Evolutionary conservation across 2,113 vertebrate genomes (phyloP), one percentile per base, ranked within the genome.

Genomic region (Oryctolagus cuniculus): DNA sequence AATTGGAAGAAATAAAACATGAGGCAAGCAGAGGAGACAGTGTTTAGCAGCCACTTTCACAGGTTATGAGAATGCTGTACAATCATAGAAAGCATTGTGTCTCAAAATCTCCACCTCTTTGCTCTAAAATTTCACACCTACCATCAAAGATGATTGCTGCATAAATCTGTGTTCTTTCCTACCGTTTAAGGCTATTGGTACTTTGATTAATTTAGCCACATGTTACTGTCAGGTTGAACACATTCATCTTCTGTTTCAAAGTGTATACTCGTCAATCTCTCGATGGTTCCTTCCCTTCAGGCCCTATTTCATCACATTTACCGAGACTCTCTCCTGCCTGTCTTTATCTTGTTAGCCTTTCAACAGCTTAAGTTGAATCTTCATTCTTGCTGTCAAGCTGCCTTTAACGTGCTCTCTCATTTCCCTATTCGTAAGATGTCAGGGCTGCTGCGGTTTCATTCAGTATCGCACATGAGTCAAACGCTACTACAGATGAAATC

Each of bases 221-320:
- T 99, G 99, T 99, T 99, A 98, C 98, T 99, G 99, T 99, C 99
- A 99, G 99, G 99, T 99, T 98, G 98, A 96, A 98, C 98, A 98
- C 98, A 98, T 98, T 99, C 98, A 98, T 98, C 98, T 98, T 98
- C 97, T 98, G 98, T 99, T 98, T 98, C 98, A 97, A 97, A 98
- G 98, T 97, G 97, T 98, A 98, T 98, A 97, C 98, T 98, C 97
- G 98, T 99, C 98, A 98, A 97, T 98, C 98, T 98, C 98, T 98
- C 98, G 98, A 97, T 98, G 98, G 98, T 98, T 98, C 98, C 98
- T 98, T 98, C 98, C 98, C 98, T 99, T 99, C 99, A 98, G 98
- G 98, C 98, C 98, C 97, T 98, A 98, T 98, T 98, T 98, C 98
- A 97, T 99, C 98, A 98, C 97, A 91, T 98, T 98, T 98, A 98